A percentile compares a stretch with the other conserved stretches of the same genome.
Evolutionary conservation across 2,797 vertebrate species (phyloP).

Genomic region (Poeciliopsis paucimaculata): DNA sequence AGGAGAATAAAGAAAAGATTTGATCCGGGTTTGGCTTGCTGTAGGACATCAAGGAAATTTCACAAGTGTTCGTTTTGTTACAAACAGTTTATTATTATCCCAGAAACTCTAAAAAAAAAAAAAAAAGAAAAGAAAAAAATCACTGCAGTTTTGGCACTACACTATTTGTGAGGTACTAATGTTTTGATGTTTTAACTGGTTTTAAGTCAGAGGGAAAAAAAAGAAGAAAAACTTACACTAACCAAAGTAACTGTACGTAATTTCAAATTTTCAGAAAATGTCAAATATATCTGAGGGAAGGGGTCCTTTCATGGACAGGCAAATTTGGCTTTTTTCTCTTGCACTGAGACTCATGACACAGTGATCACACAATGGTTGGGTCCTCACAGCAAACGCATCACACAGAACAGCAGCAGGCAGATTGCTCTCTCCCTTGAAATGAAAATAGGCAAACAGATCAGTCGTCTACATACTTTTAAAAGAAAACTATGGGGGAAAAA

Average conservation of each 20-base stretch:
- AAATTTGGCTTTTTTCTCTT: slow-evolving; percentile 50
- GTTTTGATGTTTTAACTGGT: slow-evolving; percentile 60
- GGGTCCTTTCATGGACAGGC: slow-evolving; percentile 48
- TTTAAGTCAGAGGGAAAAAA: slow-evolving; percentile 65
- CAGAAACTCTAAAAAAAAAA: slow-evolving; percentile 81
- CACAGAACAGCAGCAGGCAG: slow-evolving; percentile 64
- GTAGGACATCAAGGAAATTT: neutral
- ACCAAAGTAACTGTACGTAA: slow-evolving; percentile 38
- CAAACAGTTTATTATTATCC: slow-evolving; percentile 90
- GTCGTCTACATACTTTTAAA: slow-evolving; percentile 41
- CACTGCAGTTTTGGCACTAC: slow-evolving; percentile 90
- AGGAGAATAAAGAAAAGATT: neutral
- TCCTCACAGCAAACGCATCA: slow-evolving; percentile 61
- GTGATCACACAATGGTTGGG: slow-evolving; percentile 47
- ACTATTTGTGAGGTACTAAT: slow-evolving; percentile 85
- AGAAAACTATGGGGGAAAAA: slow-evolving; percentile 13
- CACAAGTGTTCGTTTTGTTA: slow-evolving; percentile 72
- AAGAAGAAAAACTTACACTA: slow-evolving; percentile 33
- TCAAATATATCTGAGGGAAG: slow-evolving; percentile 30
- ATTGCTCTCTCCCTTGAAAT: slow-evolving; percentile 54
- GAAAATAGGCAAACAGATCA: slow-evolving; percentile 56
- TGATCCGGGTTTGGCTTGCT: neutral
- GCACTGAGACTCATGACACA: slow-evolving; percentile 37
- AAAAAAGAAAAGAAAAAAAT: slow-evolving; percentile 35
- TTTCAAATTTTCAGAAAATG: slow-evolving; percentile 48